These are phyloP conservation scores for Hyles euphorbiae DNA, from an alignment of 1,140 invertebrate genomes.

Conservation along the genomic window DNA sequence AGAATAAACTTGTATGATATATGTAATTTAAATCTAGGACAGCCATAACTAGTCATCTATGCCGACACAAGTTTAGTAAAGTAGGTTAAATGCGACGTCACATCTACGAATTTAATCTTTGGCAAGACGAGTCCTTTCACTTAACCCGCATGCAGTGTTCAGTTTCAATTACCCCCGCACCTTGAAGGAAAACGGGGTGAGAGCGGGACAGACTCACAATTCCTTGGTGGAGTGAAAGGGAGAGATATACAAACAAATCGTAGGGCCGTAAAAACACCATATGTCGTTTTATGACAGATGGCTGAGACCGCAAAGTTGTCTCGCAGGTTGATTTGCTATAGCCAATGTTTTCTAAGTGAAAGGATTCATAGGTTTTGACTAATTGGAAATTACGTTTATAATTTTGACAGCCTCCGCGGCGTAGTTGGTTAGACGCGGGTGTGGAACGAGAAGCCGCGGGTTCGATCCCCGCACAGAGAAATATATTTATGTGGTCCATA, in stretches of 20 bases:
- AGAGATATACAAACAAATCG: slow-evolving; percentile 61
- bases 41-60: too few relatives aligned
- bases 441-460: too few relatives aligned
- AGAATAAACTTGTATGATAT: too few relatives aligned
- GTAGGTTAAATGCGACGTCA: not conserved
- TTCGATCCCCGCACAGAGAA: too few relatives aligned
- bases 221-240: slow-evolving; percentile 23
- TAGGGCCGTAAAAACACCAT: slow-evolving; percentile 57
- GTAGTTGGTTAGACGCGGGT: too few relatives aligned
- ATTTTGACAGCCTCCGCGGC: too few relatives aligned
- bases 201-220: slow-evolving; percentile 26
- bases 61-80: too few relatives aligned
- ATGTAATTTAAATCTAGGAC: too few relatives aligned
- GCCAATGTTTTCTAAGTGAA: slow-evolving; percentile 11
- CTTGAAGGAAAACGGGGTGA: slow-evolving; percentile 55
- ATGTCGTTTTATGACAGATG: slow-evolving; percentile 62
- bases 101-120: slow-evolving; percentile 40
- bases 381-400: too few relatives aligned
- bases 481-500: too few relatives aligned
- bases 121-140: slow-evolving; percentile 53
- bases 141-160: slow-evolving; percentile 65
- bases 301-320: slow-evolving; percentile 43
- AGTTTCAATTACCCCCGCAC: slow-evolving; percentile 63
- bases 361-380: too few relatives aligned
- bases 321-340: slow-evolving; percentile 46